Evolutionary conservation across 2,113 vertebrate species (phyloP), one percentile per base, ranked within the genome.

Genomic region (Leucopsar rothschildi): DNA sequence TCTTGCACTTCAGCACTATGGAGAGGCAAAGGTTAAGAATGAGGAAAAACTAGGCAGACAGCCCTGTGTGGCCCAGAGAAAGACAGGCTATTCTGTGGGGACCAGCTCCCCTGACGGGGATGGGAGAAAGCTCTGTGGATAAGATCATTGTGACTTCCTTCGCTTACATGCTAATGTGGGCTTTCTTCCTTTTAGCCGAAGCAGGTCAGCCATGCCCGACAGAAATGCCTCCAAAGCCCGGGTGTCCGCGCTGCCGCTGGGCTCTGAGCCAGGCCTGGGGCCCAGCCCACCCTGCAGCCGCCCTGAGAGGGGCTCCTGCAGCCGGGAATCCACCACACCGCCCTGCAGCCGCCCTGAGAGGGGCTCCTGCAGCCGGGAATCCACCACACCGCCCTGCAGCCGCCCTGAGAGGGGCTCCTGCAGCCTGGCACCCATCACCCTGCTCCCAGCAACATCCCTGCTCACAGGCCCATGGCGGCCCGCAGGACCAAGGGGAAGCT

Each of bases 81-180:
- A 95, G 87, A 80, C 71, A 56, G 9, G 63, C 79, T 83, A 11
- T 83, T 95, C 83, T 78, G 42, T 28, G 86, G 87, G 76, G 86
- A 61, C 53, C 21, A 72, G 29, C 78, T 94, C 80, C 77, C 71
- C 49, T 37, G 77, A 92, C 88, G 92, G 39, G 55, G 91, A 93
- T 25, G 60, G 76, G 91, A 95, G 93, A 97, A 93, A 97, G 92
- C 80, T 78, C 81, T 7, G 6, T 86, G 96, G 97, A 97, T 97
- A 97, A 97, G 97, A 97, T 92, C 94, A 95, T 95, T 96, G 96
- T 95, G 90, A 84, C 96, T 98, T 97, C 94, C 96, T 96, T 95
- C 92, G 86, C 96, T 97, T 75, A 72, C 92, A 91, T 59, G 89
- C 91, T 94, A 94, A 96, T 64, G 45, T 8, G 14, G 15, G 71